These are phyloP conservation scores for Pao palembangensis DNA, from an alignment of 2,113 vertebrate genomes.

Conservation along the genomic window DNA sequence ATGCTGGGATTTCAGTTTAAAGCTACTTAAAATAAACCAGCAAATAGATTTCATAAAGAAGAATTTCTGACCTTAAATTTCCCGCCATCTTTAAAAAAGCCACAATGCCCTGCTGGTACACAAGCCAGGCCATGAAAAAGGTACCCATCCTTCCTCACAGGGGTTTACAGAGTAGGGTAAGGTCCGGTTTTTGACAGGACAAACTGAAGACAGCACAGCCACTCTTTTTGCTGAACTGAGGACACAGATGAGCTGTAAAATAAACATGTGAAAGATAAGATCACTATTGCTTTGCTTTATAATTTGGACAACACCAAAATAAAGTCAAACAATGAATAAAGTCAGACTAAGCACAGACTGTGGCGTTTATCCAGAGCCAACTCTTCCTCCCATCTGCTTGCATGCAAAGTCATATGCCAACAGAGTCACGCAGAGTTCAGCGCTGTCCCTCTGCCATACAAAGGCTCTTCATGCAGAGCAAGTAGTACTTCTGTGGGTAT, in stretches of 20 bases:
- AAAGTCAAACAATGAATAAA: background rate
- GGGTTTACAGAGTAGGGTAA: slow-evolving; percentile 9
- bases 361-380: slow-evolving; percentile 43
- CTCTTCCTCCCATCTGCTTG: background rate
- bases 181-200: slow-evolving; percentile 19
- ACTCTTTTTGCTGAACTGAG: slow-evolving; percentile 51
- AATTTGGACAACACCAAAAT: too few relatives aligned
- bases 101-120: slow-evolving; percentile 37
- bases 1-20: too few relatives aligned
- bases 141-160: slow-evolving; percentile 2
- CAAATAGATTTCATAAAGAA: too few relatives aligned
- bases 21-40: too few relatives aligned
- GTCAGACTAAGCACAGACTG: slow-evolving; percentile 52
- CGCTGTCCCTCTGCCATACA: too few relatives aligned
- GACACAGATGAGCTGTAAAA: slow-evolving; percentile 28
- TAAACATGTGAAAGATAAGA: background rate
- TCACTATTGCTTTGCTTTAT: too few relatives aligned
- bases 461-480: too few relatives aligned
- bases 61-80: slow-evolving; percentile 31
- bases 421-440: too few relatives aligned
- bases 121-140: slow-evolving; percentile 30
- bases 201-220: slow-evolving; percentile 31
- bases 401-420: background rate
- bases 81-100: slow-evolving; percentile 31
- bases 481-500: slow-evolving; percentile 3